A percentile compares a stretch with the other conserved stretches of the same genome.
Evolutionary conservation across 2,888 invertebrate genomes (phyloP).

Genomic region (Schizaphis graminum): DNA sequence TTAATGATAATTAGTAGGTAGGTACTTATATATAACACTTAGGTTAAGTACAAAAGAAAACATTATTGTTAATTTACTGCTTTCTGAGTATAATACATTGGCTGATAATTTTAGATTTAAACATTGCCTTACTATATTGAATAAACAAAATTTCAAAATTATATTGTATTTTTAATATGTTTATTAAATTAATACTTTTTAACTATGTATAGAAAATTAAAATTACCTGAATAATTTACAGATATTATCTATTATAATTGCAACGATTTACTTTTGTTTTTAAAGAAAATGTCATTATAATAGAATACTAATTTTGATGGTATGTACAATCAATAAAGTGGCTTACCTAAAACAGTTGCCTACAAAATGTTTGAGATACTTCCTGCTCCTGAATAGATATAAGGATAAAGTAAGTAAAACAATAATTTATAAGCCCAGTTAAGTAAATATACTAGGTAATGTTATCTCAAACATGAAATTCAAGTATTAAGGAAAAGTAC

Average conservation of each 20-base stretch:
- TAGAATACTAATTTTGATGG: background rate
- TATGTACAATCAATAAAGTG: background rate
- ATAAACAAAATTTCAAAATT: background rate
- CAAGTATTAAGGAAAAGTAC: background rate
- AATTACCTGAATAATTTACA: background rate
- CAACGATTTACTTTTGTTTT: background rate
- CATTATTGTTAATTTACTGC: background rate
- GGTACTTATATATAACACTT: background rate
- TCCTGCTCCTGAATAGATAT: constrained; percentile 19
- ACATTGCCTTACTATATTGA: background rate
- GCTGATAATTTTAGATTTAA: background rate
- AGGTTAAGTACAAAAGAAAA: background rate
- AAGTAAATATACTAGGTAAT: background rate
- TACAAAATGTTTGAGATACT: constrained; percentile 20
- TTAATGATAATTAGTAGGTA: background rate
- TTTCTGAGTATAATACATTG: background rate
- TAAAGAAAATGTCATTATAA: background rate
- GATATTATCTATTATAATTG: background rate
- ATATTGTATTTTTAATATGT: background rate
- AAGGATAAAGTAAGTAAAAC: background rate
- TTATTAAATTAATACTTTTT: background rate
- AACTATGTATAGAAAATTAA: background rate
- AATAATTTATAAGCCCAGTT: background rate
- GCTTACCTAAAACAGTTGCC: constrained; percentile 37
- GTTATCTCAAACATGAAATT: background rate